Evolutionary conservation across 2,888 invertebrate genomes (phyloP), one percentile per base, ranked within the genome.

Genomic region (Punctoribates punctum): DNA sequence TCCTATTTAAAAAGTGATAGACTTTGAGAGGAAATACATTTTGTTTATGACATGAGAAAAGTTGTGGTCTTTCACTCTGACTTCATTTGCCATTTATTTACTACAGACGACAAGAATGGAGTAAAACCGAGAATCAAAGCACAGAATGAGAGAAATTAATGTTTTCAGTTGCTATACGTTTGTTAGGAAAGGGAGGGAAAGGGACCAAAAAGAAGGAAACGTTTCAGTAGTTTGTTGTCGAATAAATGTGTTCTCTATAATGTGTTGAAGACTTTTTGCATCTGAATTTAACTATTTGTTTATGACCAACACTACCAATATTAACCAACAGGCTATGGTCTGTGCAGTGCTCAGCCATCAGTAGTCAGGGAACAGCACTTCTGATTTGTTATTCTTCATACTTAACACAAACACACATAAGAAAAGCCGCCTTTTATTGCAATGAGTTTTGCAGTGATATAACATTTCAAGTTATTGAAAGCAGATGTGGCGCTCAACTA

Each of bases 381-480:
- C 70, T 70, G 15, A 70, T 11, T 15, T 34, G 42, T 70, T 46
- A 70, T 70, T 70, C 17, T 17, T 65, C 34, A 34, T 34, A 70
- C 70, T 38, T 42, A 70, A 70, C 70, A 23, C 42, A 42, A 27
- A 70, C 38, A 65, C 34, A 65, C n/a, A 65, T 57, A 65, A 65
- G 38, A 70, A 70, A 70, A 42, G 70, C 70, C 70, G 70, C 70
- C 62, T 70, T 70, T 70, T 70, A 70, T 70, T 38, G 46, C 70
- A 38, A 70, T 65, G 15, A 1, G 65, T 17, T 65, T 65, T 23
- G 34, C 34, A n/a, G 25, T 65, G 34, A 70, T 70, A 70, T 70
- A 70, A 70, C 70, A 70, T 70, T 70, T 70, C 62, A n/a, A 62
- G 42, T 70, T 70, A 70, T 70, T 70, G 70, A 70, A 70, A 70